Base-by-base conservation (phyloP, 2,888 invertebrate genomes). In the Cheilosia scutellata region DNA sequence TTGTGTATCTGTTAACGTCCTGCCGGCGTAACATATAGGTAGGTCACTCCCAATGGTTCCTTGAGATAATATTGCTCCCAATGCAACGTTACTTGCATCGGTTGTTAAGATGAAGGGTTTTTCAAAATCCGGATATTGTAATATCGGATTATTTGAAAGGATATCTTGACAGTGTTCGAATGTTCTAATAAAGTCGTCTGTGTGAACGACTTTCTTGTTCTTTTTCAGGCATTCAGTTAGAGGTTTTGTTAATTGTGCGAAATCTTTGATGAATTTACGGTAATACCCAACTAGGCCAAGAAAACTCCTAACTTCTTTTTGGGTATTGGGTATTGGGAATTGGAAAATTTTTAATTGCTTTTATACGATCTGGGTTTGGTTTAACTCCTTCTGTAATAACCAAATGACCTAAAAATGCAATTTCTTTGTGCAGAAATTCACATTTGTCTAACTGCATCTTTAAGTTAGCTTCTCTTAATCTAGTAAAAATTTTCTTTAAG, bases 201-300 rank as follows among this genome's bases (percentile, higher is more conserved):
- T 57, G 13, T 37, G 37, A 37, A 25, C 3, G 37, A 58, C 37
- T 37, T 20, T 37, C 13, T 25, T 55, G 2, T 29, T 37, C 20
- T 57, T 57, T 11, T 57, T 33, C 0, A 57, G 57, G 37, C 37
- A 37, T 55, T 33, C 55, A 1, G 31, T 55, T 11, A 31, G 16
- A 2, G 31, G 16, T 57, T 58, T 37, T 58, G 57, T 58, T 37
- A 58, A 25, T 20, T 11, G 33, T 11, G 20, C 57, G 11, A 57
- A 20, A 57, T 57, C 31, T 25, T 57, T 37, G 5, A 57, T 57
- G 5, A 33, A 57, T 57, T 57, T 57, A 2, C 57, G 57, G 33
- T 57, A 57, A 3, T 51, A 51, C 4, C 51, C 33, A 7, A 57
- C 31, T 57, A 57, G 3, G 2, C 20, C 57, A 57, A 16, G 33